Evolutionary conservation across 2,113 vertebrate genomes (phyloP).

Genomic region (Rhinichthys klamathensis): DNA sequence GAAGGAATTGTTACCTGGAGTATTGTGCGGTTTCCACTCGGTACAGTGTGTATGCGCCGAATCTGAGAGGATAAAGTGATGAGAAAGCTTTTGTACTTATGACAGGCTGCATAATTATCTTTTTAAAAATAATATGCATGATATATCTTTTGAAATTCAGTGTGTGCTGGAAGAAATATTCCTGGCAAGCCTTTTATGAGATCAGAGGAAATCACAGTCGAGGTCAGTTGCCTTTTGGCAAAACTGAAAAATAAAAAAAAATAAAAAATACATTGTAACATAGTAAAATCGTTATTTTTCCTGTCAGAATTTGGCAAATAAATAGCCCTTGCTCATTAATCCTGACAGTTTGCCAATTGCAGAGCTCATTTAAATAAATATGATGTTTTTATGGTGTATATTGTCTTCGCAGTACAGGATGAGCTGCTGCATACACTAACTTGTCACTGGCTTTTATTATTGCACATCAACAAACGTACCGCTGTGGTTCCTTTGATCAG

Average conservation of each 20-base stretch:
- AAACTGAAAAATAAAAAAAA: not conserved
- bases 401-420: not conserved
- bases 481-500: not conserved
- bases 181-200: conserved; percentile 21
- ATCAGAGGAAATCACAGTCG: not conserved
- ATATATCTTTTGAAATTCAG: not conserved
- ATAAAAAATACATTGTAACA: not conserved
- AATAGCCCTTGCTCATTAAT: not conserved
- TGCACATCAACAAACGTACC: conserved; percentile 13
- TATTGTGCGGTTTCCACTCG: not conserved
- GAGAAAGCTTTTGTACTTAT: not conserved
- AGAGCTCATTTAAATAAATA: conserved; percentile 16
- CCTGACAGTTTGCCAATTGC: conserved; percentile 11
- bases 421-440: not conserved
- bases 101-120: conserved; percentile 15
- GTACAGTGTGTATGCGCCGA: not conserved
- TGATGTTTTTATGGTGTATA: not conserved
- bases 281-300: not conserved
- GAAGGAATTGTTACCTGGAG: conserved; percentile 8
- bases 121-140: not conserved
- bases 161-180: not conserved
- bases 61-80: conserved; percentile 11
- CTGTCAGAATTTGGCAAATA: conserved; percentile 1
- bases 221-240: conserved; percentile 10
- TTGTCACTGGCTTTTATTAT: not conserved